These are phyloP conservation scores for Gallinago solitaria DNA, from an alignment of 2,797 vertebrate genomes.

Conservation along the genomic window DNA sequence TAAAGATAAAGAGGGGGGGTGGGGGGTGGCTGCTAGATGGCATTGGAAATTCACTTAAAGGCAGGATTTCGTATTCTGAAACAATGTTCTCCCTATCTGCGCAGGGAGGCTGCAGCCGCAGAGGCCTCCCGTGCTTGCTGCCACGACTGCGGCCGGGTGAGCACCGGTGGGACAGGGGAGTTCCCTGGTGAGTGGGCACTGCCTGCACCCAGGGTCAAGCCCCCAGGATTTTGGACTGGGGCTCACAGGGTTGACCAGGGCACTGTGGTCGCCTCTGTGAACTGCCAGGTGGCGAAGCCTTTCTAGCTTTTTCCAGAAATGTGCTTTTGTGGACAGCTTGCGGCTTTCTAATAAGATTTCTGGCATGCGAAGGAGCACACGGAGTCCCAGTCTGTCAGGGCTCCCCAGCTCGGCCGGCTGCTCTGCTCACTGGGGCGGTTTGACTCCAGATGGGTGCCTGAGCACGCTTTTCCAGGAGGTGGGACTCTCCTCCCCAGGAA, in stretches of 20 bases:
- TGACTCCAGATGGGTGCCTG: background rate
- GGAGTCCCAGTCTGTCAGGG: background rate
- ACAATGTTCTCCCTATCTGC: background rate
- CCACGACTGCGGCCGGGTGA: accelerated
- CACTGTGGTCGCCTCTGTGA: accelerated
- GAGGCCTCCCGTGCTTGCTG: background rate
- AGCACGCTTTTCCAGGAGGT: background rate
- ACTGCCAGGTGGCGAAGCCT: accelerated
- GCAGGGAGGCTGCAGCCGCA: slow-evolving; percentile 10
- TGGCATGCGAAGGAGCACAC: background rate
- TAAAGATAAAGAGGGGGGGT: background rate
- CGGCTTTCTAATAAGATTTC: background rate
- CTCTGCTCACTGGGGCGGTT: background rate
- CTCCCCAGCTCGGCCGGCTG: background rate
- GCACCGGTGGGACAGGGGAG: accelerated
- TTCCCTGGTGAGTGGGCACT: accelerated
- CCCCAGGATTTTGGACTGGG: accelerated
- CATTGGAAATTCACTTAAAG: slow-evolving; percentile 14
- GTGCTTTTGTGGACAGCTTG: background rate
- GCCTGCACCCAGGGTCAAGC: accelerated
- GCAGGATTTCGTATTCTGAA: slow-evolving; percentile 49
- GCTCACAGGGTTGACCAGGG: accelerated
- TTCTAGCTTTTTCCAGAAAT: background rate
- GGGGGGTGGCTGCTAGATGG: background rate
- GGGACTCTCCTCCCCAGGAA: background rate